Evolutionary conservation across 2,888 invertebrate species (phyloP), one percentile per base, ranked within the genome.

Genomic region (Molanna angustata): DNA sequence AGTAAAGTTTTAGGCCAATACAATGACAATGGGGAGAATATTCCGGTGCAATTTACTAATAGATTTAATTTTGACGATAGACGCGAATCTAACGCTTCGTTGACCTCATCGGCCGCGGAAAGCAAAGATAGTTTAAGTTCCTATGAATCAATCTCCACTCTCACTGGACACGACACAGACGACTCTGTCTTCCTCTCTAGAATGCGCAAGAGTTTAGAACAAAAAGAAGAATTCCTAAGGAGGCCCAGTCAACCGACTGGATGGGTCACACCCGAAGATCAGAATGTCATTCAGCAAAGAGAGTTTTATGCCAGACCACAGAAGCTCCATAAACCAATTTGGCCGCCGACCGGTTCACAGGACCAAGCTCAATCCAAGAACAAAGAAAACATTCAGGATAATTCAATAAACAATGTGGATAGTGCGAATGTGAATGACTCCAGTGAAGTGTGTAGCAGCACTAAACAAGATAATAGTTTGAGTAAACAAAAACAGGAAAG

Each of bases 211-310:
- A 91, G 89, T 65, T 85, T 90, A 64, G 91, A 92, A 67, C 90
- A 92, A 67, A 93, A 93, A 69, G 92, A 93, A 68, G 92, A 92
- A 64, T 94, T 94, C 70, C 78, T 94, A 54, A 81, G 86, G 66
- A 79, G 88, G 61, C 87, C 88, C 63, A 84, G 78, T 67, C 80
- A 83, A 64, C 84, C 85, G 18, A 80, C 76, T 49, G 81, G 80
- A 49, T 82, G 78, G 79, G 76, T 74, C 60, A 72, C 74, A 22
- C 77, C 76, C 2, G 78, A 78, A 43, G 54, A 54, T 19, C 56
- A 54, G 13, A 73, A 70, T 48, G 72, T 77, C 45, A 80, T 83
- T 33, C 82, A 81, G 58, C 83, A 82, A 55, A 79, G 83, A 45
- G 88, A 88, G 67, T 88, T 88, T 67, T 89, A 89, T 64, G 84